Percentiles rank a stretch among this genome's conserved stretches.
Evolutionary conservation across 2,888 invertebrate species (phyloP).

Genomic region (Athalia cordata): DNA sequence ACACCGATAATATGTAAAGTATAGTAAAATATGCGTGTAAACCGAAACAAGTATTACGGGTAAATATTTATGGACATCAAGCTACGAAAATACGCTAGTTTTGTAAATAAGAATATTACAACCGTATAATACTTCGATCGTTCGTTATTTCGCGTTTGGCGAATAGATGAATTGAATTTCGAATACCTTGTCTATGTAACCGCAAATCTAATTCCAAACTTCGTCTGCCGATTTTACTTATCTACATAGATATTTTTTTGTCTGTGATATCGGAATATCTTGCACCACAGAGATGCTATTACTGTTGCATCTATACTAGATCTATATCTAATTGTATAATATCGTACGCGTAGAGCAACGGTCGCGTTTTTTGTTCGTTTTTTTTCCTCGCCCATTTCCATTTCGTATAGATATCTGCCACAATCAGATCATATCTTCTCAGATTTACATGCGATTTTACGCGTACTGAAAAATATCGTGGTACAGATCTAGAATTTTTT

Average conservation of each 20-base stretch:
- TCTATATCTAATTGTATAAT: too few species aligned
- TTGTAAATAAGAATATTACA: conserved; percentile 14
- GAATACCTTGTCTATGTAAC: background rate
- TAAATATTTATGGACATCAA: conserved; percentile 33
- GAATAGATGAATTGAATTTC: background rate
- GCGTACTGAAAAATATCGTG: background rate
- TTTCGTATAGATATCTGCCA: background rate
- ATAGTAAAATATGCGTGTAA: background rate
- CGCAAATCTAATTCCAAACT: too few species aligned
- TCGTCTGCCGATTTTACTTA: too few species aligned
- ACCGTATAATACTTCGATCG: background rate
- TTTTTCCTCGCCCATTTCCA: background rate
- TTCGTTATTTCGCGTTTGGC: conserved; percentile 8
- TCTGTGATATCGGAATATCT: too few species aligned
- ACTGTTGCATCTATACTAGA: too few species aligned
- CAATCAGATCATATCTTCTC: background rate
- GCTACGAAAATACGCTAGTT: background rate
- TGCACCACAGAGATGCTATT: too few species aligned
- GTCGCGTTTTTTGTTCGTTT: too few species aligned
- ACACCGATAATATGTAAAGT: conserved; percentile 23
- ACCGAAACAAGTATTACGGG: background rate
- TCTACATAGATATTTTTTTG: too few species aligned
- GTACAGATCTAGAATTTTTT: too few species aligned
- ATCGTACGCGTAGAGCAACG: too few species aligned
- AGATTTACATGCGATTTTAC: conserved; percentile 3